phyloP scores from a whole-genome alignment of 2,113 vertebrate species.

The Capreolus pygargus region DNA sequence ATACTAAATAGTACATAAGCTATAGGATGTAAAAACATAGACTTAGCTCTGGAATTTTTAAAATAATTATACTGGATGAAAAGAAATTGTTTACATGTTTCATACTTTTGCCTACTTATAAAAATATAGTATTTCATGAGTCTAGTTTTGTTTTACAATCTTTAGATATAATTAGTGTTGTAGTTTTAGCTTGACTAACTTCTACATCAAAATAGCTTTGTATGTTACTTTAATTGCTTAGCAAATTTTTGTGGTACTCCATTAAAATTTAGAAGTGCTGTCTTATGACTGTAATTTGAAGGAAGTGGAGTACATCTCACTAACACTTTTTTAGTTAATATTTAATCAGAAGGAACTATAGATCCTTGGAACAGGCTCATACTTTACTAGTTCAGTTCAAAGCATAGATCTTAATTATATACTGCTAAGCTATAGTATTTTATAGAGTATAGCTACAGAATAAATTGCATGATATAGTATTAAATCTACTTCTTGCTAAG shows the following conservation, averaged over 20 bases:
- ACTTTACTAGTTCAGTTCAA: not conserved
- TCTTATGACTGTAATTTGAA: not conserved
- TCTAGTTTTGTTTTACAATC: constrained; percentile 7
- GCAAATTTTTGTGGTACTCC: not conserved
- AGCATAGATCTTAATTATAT: not conserved
- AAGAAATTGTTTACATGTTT: not conserved
- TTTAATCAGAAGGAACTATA: not conserved
- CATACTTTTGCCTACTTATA: not conserved
- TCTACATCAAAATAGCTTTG: not conserved
- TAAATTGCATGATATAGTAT: not conserved
- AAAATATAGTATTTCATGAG: not conserved
- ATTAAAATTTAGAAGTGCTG: not conserved
- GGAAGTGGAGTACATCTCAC: not conserved
- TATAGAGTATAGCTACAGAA: not conserved
- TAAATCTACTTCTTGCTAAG: not conserved
- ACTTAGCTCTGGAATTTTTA: not conserved
- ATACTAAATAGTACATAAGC: not conserved
- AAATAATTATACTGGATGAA: not conserved
- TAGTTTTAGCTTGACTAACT: not conserved
- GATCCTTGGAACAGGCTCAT: not conserved
- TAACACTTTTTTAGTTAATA: not conserved
- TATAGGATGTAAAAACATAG: not conserved
- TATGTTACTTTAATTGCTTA: constrained; percentile 19
- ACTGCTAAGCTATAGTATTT: not conserved
- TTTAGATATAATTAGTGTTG: not conserved